Percentiles rank a stretch among this genome's conserved stretches.
Conservation (phyloP, 2,888 invertebrate species). For the Anorthoa munda region DNA sequence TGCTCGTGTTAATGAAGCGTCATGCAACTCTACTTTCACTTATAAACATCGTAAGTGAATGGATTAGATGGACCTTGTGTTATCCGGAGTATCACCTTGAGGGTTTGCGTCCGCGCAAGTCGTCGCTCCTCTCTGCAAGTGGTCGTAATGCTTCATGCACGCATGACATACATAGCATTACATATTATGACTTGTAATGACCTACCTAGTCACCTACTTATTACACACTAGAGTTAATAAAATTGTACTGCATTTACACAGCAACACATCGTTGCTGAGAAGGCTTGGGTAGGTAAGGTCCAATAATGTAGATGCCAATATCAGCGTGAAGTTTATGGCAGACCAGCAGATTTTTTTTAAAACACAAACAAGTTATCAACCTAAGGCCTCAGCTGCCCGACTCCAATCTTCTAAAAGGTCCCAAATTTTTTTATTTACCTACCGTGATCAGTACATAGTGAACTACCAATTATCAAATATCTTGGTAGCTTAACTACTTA, state of each 20-base stretch:
- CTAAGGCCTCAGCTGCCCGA: neutral
- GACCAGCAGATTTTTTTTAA: no score
- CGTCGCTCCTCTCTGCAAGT: conserved; percentile 57
- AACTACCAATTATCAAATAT: no score
- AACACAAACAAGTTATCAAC: neutral
- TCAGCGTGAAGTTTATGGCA: conserved; percentile 4
- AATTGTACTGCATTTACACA: neutral
- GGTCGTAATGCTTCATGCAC: conserved; percentile 56
- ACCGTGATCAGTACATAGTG: neutral
- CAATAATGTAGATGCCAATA: neutral
- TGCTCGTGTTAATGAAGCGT: conserved; percentile 34
- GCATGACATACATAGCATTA: conserved; percentile 57
- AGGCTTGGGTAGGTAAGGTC: neutral
- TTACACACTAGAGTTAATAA: neutral
- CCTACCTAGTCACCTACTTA: conserved; percentile 5
- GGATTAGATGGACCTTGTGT: conserved; percentile 85
- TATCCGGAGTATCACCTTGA: conserved; percentile 81
- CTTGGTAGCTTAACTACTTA: no score
- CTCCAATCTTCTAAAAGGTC: neutral
- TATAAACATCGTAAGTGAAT: conserved; percentile 79
- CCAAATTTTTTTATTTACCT: neutral
- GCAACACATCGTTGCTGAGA: neutral
- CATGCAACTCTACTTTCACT: conserved; percentile 79
- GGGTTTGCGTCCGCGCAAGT: conserved; percentile 71
- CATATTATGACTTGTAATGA: conserved; percentile 14